Evolutionary conservation across 2,797 vertebrate species (phyloP).

Genomic region (Enteromius argenteus): DNA sequence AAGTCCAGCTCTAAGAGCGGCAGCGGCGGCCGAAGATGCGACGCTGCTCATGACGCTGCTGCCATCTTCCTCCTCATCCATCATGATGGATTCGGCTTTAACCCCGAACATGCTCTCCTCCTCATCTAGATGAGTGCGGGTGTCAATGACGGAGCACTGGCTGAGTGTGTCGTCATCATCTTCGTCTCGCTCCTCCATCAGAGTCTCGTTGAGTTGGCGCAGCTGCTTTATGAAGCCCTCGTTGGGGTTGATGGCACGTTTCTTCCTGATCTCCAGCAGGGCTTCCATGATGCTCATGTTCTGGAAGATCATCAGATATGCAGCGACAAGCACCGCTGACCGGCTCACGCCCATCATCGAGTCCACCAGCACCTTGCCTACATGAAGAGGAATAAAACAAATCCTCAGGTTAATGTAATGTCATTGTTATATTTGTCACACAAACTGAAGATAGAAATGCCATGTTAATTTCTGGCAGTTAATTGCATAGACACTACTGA

Average conservation of each 20-base stretch:
- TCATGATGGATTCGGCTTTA: constrained; percentile 84
- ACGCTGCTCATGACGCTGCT: constrained; percentile 84
- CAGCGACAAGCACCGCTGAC: constrained; percentile 88
- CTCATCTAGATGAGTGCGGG: constrained; percentile 73
- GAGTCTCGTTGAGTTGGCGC: constrained; percentile 88
- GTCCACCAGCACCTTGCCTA: constrained; percentile 93
- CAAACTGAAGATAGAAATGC: background rate
- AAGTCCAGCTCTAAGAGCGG: constrained; percentile 55
- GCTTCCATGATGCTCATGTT: constrained; percentile 92
- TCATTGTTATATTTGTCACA: background rate
- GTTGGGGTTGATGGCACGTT: constrained; percentile 91
- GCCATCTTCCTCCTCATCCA: constrained; percentile 92
- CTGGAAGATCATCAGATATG: constrained; percentile 98
- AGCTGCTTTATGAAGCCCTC: constrained; percentile 96
- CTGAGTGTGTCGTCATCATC: constrained; percentile 80
- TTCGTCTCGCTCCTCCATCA: constrained; percentile 89
- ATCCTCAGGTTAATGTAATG: background rate
- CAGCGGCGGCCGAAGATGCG: constrained; percentile 73
- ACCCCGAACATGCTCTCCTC: constrained; percentile 81
- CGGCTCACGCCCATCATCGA: constrained; percentile 98
- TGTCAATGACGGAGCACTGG: constrained; percentile 82
- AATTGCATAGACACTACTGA: background rate
- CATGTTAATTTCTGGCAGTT: background rate
- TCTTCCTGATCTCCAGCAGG: constrained; percentile 86
- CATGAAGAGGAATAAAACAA: constrained; percentile 14